Percentiles rank a stretch among this genome's conserved stretches.
Conservation (phyloP, 1,140 invertebrate species). For the Macrotrachela quadricornifera region DNA sequence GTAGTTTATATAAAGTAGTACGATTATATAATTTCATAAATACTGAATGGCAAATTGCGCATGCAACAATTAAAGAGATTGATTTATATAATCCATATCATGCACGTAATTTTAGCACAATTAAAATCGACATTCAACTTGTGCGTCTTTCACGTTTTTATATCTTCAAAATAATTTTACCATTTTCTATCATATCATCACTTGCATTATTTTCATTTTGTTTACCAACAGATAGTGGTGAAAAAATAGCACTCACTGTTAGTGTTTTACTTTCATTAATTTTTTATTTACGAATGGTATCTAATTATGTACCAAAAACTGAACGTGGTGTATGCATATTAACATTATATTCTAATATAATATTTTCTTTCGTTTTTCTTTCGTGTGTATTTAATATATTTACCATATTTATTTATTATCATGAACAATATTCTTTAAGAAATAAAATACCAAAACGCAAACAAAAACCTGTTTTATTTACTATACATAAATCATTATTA, state of each 20-base stretch:
- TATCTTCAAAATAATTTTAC: conserved; percentile 8
- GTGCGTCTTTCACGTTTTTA: neutral
- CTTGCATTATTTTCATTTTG: conserved; percentile 5
- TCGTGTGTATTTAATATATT: neutral
- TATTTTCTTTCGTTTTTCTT: conserved; percentile 6
- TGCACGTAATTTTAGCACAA: too few species aligned
- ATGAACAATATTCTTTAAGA: too few species aligned
- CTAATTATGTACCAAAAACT: conserved; percentile 2
- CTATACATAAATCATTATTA: too few species aligned
- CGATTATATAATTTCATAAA: too few species aligned
- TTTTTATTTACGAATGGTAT: conserved; percentile 6
- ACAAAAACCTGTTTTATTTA: too few species aligned
- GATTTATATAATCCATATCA: too few species aligned
- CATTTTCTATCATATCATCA: conserved; percentile 3
- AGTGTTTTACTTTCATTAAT: neutral
- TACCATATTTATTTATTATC: too few species aligned
- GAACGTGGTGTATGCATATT: neutral
- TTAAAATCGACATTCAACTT: neutral
- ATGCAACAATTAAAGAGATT: too few species aligned
- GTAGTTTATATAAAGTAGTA: too few species aligned
- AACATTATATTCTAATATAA: conserved; percentile 2
- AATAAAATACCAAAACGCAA: too few species aligned
- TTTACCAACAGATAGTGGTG: neutral
- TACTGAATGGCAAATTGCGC: too few species aligned
- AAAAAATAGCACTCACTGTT: conserved; percentile 4